A percentile compares a stretch with the other conserved stretches of the same genome.
Evolutionary conservation across 2,113 vertebrate species (phyloP).

Genomic region (Coracopsis vasa): DNA sequence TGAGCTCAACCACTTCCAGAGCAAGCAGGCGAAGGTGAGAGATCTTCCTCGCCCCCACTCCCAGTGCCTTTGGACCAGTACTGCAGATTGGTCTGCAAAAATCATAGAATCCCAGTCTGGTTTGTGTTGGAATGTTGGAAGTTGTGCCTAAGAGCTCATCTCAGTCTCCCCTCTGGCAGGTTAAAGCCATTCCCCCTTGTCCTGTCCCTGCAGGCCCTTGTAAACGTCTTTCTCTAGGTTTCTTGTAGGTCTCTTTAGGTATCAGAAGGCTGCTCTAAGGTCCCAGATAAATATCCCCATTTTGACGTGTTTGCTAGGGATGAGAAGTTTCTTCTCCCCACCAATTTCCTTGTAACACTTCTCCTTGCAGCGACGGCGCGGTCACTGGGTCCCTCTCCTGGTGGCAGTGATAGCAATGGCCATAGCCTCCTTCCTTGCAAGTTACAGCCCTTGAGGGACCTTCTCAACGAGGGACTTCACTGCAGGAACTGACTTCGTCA

Average conservation of each 20-base stretch:
- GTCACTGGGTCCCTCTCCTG: constrained; percentile 66
- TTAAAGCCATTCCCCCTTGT: background rate
- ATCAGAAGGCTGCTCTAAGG: background rate
- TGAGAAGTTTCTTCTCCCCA: background rate
- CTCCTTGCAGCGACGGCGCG: constrained; percentile 45
- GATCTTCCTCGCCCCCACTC: background rate
- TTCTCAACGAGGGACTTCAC: background rate
- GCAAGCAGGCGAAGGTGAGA: constrained; percentile 59
- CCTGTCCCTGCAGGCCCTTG: background rate
- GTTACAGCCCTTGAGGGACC: constrained; percentile 24
- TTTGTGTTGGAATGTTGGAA: background rate
- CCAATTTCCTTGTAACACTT: background rate
- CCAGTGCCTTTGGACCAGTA: fast-evolving
- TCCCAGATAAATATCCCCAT: background rate
- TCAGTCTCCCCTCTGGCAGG: background rate
- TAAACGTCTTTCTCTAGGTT: background rate
- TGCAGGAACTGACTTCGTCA: background rate
- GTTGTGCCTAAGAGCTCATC: background rate
- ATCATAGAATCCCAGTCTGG: background rate
- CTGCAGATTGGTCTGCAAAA: fast-evolving
- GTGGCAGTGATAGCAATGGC: constrained; percentile 41
- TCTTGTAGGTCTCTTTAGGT: background rate
- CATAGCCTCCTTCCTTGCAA: constrained; percentile 54
- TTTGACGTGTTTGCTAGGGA: fast-evolving
- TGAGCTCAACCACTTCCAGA: constrained; percentile 72